phyloP scores from a whole-genome alignment of 2,113 vertebrate genomes.

The Datnioides undecimradiatus region DNA sequence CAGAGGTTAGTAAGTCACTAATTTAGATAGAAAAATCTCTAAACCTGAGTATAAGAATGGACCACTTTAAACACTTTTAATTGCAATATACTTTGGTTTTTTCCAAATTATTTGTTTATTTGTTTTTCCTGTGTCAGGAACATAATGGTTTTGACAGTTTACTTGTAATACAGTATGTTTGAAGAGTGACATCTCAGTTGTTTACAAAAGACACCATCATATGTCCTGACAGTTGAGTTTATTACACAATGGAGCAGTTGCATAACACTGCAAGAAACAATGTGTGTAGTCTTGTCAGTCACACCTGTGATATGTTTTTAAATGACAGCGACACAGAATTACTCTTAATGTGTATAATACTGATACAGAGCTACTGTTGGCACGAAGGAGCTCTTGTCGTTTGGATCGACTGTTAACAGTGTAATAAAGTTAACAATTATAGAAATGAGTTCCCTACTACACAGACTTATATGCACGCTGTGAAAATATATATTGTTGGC shows the following conservation, averaged over 20 bases:
- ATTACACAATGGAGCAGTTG: neutral
- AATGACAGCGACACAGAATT: no score
- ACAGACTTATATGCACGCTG: neutral
- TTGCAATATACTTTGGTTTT: neutral
- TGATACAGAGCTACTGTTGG: no score
- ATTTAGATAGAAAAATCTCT: neutral
- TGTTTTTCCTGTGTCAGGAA: neutral
- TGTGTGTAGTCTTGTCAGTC: no score
- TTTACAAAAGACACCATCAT: neutral
- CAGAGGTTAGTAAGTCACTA: constrained; percentile 73
- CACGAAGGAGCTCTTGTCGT: neutral
- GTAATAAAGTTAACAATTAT: neutral
- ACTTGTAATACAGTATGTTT: neutral
- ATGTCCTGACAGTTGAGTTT: neutral
- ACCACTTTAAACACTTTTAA: neutral
- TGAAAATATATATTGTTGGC: neutral
- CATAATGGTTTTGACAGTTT: neutral
- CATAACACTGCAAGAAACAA: neutral
- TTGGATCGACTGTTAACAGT: neutral
- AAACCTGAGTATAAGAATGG: neutral
- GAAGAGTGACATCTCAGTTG: neutral
- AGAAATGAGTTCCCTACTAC: neutral
- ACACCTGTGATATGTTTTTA: neutral
- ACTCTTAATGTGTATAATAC: no score
- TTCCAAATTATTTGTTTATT: neutral